Conservation (phyloP, 2,797 vertebrate genomes). For the Neosilurus hyrtlii region DNA sequence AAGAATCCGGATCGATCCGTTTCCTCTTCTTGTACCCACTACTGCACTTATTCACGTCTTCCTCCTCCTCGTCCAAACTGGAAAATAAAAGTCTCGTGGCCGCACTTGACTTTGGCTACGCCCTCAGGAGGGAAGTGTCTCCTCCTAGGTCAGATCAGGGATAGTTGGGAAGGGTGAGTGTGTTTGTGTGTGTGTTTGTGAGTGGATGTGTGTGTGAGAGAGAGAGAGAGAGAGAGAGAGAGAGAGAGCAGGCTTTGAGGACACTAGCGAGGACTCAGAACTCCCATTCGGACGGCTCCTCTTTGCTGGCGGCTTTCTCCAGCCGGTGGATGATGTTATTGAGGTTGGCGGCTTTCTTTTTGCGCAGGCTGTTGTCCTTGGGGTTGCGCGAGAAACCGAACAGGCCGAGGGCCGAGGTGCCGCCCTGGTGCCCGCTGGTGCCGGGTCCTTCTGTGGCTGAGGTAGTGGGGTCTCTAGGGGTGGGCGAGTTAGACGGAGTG, state of each 20-base stretch:
- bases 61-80: conserved; percentile 25
- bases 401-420: conserved; percentile 83
- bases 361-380: conserved; percentile 94
- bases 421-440: conserved; percentile 82
- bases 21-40: conserved; percentile 33
- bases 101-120: conserved; percentile 79
- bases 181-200: conserved; percentile 45
- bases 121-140: conserved; percentile 76
- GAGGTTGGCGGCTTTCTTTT: conserved; percentile 99
- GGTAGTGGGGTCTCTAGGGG: conserved; percentile 70
- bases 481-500: conserved; percentile 77
- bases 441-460: conserved; percentile 72
- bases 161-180: conserved; percentile 68
- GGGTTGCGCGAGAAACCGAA: conserved; percentile 92
- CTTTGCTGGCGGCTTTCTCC: conserved; percentile 98
- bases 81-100: conserved; percentile 64
- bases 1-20: conserved; percentile 36
- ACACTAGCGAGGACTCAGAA: conserved; percentile 71
- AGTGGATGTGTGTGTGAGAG: neutral
- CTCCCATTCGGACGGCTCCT: conserved; percentile 92
- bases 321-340: conserved; percentile 99
- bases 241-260: neutral
- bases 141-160: conserved; percentile 80
- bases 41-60: conserved; percentile 25
- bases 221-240: conserved; percentile 28